phyloP scores from a whole-genome alignment of 2,888 invertebrate genomes.

The Plemyria rubiginata region DNA sequence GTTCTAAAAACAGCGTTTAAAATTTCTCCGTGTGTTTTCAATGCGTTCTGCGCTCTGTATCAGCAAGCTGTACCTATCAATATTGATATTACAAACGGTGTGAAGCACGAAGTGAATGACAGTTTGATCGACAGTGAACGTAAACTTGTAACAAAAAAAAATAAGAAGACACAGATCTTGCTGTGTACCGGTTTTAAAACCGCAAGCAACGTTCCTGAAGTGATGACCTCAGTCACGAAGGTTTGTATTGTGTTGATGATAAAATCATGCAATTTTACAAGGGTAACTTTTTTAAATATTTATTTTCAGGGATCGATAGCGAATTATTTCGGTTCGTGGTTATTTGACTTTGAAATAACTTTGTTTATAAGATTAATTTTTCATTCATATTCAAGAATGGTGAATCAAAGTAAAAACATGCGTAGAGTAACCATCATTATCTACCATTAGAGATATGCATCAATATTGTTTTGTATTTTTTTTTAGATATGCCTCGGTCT shows the following conservation, averaged over 20 bases:
- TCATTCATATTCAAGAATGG: too few species aligned
- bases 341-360: not conserved
- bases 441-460: too few species aligned
- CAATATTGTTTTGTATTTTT: too few species aligned
- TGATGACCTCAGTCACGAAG: not conserved
- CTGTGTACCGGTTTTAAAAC: not conserved
- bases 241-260: not conserved
- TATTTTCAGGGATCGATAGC: not conserved
- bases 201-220: not conserved
- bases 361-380: too few species aligned
- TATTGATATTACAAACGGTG: not conserved
- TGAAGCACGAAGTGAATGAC: not conserved
- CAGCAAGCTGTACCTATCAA: too few species aligned
- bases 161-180: not conserved
- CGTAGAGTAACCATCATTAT: too few species aligned
- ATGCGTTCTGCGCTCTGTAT: too few species aligned
- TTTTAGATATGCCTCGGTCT: too few species aligned
- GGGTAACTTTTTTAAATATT: not conserved
- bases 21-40: too few species aligned
- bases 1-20: too few species aligned
- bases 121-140: not conserved
- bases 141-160: not conserved
- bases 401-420: too few species aligned
- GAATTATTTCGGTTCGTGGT: too few species aligned
- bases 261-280: not conserved